phyloP scores from a whole-genome alignment of 2,797 vertebrate genomes.

The Bovichtus variegatus region DNA sequence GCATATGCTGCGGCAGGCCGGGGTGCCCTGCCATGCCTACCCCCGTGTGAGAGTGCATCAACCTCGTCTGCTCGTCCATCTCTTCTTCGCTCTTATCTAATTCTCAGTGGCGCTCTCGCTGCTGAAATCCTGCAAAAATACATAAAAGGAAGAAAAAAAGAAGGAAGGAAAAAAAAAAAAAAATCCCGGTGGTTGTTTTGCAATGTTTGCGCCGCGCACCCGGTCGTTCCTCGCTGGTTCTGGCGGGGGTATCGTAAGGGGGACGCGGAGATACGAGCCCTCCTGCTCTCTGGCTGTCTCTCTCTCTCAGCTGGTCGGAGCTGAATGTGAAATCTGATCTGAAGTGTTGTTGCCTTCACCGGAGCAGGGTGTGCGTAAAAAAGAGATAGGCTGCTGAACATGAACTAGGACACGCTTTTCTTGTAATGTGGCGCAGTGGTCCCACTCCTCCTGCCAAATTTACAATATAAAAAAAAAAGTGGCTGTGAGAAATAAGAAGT shows the following conservation, averaged over 20 bases:
- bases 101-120: slow-evolving; percentile 48
- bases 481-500: slow-evolving; percentile 64
- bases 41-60: slow-evolving; percentile 96
- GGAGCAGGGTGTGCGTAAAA: slow-evolving; percentile 70
- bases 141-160: slow-evolving; percentile 49
- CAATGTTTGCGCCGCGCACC: slow-evolving; percentile 43
- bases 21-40: slow-evolving; percentile 95
- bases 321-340: slow-evolving; percentile 85
- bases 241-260: slow-evolving; percentile 43
- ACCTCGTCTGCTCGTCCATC: slow-evolving; percentile 97
- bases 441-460: slow-evolving; percentile 53
- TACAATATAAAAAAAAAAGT: slow-evolving; percentile 49
- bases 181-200: slow-evolving; percentile 54
- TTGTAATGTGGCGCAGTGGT: slow-evolving; percentile 57
- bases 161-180: slow-evolving; percentile 5
- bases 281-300: slow-evolving; percentile 52
- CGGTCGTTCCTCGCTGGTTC: slow-evolving; percentile 41
- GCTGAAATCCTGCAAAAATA: slow-evolving; percentile 67
- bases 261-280: slow-evolving; percentile 70
- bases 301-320: slow-evolving; percentile 80
- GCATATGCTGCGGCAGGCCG: slow-evolving; percentile 95
- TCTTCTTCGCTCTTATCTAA: slow-evolving; percentile 70
- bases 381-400: slow-evolving; percentile 52
- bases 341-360: slow-evolving; percentile 77
- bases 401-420: slow-evolving; percentile 51